phyloP scores from a whole-genome alignment of 2,797 vertebrate species.

The Apogon talboti region DNA sequence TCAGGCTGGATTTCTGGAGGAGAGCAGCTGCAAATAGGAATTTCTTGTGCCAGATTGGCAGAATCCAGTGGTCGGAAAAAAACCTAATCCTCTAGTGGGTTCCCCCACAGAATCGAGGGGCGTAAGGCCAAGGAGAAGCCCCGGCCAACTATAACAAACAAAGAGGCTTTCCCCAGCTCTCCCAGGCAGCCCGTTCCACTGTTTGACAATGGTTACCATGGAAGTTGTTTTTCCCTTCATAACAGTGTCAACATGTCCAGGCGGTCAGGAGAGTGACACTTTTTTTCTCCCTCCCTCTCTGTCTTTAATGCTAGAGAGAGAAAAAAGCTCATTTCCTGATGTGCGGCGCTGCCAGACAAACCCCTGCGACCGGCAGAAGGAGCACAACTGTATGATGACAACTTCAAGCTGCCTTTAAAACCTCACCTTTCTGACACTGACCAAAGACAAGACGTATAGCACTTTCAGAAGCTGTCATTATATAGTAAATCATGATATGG shows the following conservation, averaged over 20 bases:
- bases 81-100: slow-evolving; percentile 82
- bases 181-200: slow-evolving; percentile 85
- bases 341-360: slow-evolving; percentile 58
- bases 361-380: slow-evolving; percentile 21
- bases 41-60: slow-evolving; percentile 88
- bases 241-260: slow-evolving; percentile 87
- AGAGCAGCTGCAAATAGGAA: slow-evolving; percentile 86
- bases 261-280: slow-evolving; percentile 68
- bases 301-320: slow-evolving; percentile 31
- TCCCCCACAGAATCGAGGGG: slow-evolving; percentile 86
- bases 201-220: slow-evolving; percentile 94
- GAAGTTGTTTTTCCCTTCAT: slow-evolving; percentile 91
- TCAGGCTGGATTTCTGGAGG: slow-evolving; percentile 81
- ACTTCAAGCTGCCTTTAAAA: slow-evolving; percentile 3
- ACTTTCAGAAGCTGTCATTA: slow-evolving; percentile 4
- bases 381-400: neutral
- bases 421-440: slow-evolving; percentile 3
- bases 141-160: slow-evolving; percentile 93
- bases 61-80: slow-evolving; percentile 84
- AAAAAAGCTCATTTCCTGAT: slow-evolving; percentile 72
- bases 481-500: slow-evolving; percentile 6
- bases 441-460: neutral
- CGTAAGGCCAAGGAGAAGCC: slow-evolving; percentile 80
- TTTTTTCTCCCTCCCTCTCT: slow-evolving; percentile 43
- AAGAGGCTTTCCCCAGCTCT: slow-evolving; percentile 92